These are phyloP conservation scores for Enteromius radiatus DNA, from an alignment of 2,797 vertebrate genomes.

Conservation along the genomic window DNA sequence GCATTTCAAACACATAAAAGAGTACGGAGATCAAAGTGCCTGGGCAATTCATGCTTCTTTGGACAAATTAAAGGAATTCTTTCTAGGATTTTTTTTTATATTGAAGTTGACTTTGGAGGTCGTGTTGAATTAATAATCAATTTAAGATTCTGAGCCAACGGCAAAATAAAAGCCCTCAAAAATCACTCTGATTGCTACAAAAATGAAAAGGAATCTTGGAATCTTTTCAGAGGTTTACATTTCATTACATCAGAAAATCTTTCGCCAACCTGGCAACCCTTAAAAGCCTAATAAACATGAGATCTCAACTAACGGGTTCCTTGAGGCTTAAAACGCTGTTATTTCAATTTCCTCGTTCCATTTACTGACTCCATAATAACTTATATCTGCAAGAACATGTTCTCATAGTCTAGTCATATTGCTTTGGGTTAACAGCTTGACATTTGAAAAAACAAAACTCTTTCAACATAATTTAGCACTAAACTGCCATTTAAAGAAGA, in stretches of 20 bases:
- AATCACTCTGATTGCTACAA: not conserved
- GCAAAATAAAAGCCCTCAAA: not conserved
- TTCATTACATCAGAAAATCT: not conserved
- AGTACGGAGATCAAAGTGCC: constrained; percentile 3
- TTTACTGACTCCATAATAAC: not conserved
- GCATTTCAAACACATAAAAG: not conserved
- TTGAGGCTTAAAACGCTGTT: constrained; percentile 9
- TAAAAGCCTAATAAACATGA: not conserved
- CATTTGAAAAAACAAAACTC: not conserved
- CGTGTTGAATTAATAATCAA: not conserved
- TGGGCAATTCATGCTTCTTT: not conserved
- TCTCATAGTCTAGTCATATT: not conserved
- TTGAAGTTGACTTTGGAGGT: not conserved
- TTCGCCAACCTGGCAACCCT: not conserved
- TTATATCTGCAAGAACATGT: not conserved
- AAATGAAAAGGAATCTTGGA: not conserved
- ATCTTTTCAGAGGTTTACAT: not conserved
- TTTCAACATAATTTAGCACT: constrained; percentile 8
- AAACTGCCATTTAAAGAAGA: not conserved
- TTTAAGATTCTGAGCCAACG: not conserved
- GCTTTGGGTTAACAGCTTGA: constrained; percentile 3
- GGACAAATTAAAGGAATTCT: not conserved
- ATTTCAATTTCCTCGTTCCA: not conserved
- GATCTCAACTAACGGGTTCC: constrained; percentile 2
- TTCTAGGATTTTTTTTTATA: not conserved